Evolutionary conservation across 2,888 invertebrate genomes (phyloP).

Genomic region (Agriopis aurantiaria): DNA sequence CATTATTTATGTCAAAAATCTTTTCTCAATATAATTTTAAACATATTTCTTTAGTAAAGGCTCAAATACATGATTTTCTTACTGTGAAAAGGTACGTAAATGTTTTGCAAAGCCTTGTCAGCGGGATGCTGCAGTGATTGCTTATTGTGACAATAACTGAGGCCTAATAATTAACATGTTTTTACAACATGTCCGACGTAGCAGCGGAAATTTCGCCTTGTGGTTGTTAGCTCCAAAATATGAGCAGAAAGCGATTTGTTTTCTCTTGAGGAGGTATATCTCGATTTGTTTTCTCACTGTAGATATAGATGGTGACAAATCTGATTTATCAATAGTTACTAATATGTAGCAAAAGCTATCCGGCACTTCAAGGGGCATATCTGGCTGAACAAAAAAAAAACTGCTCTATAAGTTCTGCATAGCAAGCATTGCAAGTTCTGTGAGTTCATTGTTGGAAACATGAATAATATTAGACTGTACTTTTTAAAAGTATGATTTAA

Average conservation of each 20-base stretch:
- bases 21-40: slow-evolving; percentile 5
- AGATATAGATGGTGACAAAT: too few relatives aligned
- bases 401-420: too few relatives aligned
- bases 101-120: slow-evolving; percentile 50
- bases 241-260: slow-evolving; percentile 25
- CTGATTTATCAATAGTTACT: too few relatives aligned
- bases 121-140: slow-evolving; percentile 63
- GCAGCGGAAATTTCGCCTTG: slow-evolving; percentile 48
- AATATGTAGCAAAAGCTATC: too few relatives aligned
- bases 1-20: background rate
- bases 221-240: slow-evolving; percentile 20
- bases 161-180: slow-evolving; percentile 77
- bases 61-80: slow-evolving; percentile 24
- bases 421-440: too few relatives aligned
- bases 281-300: slow-evolving; percentile 5
- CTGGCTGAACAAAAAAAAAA: too few relatives aligned
- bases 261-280: background rate
- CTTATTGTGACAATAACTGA: slow-evolving; percentile 70
- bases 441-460: too few relatives aligned
- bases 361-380: too few relatives aligned
- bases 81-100: slow-evolving; percentile 42
- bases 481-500: too few relatives aligned
- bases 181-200: slow-evolving; percentile 63
- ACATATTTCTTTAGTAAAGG: background rate
- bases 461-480: too few relatives aligned